These are phyloP conservation scores for Dicentrarchus labrax DNA, from an alignment of 2,113 vertebrate species.

Conservation along the genomic window DNA sequence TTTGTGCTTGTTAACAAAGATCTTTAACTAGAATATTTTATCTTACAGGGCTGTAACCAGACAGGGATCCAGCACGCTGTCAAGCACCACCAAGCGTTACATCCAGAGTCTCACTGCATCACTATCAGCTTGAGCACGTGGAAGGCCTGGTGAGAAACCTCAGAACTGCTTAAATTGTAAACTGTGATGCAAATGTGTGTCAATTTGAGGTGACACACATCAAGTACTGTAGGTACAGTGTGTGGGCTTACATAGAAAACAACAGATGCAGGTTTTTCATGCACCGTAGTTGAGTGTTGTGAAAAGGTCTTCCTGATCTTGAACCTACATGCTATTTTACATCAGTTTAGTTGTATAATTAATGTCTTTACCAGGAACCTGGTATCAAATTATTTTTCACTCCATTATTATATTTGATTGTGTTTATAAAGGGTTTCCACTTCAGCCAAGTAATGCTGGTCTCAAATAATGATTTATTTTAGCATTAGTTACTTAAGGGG, in stretches of 20 bases:
- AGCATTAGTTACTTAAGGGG: neutral
- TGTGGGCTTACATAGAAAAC: conserved; percentile 6
- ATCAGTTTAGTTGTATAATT: neutral
- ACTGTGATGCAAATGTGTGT: conserved; percentile 11
- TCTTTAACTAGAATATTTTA: neutral
- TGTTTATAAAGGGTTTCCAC: neutral
- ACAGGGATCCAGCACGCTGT: conserved; percentile 92
- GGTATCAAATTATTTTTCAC: neutral
- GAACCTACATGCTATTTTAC: neutral
- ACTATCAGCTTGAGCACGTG: conserved; percentile 92
- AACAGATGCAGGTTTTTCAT: neutral
- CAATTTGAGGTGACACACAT: neutral
- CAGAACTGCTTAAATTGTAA: conserved; percentile 8
- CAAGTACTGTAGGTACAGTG: neutral
- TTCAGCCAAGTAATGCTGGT: neutral
- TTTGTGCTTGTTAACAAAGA: neutral
- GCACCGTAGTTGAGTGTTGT: neutral
- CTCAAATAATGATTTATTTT: conserved; percentile 9
- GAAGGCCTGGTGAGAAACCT: conserved; percentile 92
- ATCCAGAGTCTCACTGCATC: conserved; percentile 91
- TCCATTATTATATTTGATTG: neutral
- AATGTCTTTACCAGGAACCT: neutral
- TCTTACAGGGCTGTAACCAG: conserved; percentile 91
- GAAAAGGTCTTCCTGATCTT: neutral
- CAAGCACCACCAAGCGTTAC: conserved; percentile 90